Conservation (phyloP, 1,140 invertebrate genomes). For the Conus betulinus region DNA sequence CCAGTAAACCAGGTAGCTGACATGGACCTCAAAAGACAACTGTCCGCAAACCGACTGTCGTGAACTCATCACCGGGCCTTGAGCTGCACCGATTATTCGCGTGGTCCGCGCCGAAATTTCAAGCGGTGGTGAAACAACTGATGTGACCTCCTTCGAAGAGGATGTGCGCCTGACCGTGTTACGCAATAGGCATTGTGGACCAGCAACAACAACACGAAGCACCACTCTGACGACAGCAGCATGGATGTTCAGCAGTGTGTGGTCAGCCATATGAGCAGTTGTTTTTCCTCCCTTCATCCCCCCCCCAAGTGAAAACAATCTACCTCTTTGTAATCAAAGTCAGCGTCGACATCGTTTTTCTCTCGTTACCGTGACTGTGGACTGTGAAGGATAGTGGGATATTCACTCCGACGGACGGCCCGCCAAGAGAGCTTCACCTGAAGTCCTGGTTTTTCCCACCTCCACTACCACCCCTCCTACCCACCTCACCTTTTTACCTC, state of each 20-base stretch:
- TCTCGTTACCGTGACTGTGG: neutral
- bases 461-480: neutral
- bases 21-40: too few species aligned
- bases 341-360: neutral
- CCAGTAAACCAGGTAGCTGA: too few species aligned
- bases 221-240: too few species aligned
- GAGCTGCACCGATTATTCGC: too few species aligned
- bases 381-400: too few species aligned
- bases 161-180: neutral
- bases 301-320: slow-evolving; percentile 4
- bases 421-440: too few species aligned
- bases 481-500: neutral
- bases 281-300: neutral
- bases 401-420: too few species aligned
- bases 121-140: neutral
- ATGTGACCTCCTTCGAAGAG: too few species aligned
- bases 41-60: too few species aligned
- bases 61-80: too few species aligned
- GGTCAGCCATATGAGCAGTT: neutral
- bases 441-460: neutral
- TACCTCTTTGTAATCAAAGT: slow-evolving; percentile 26
- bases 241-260: neutral
- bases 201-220: neutral
- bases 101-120: neutral
- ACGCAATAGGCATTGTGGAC: too few species aligned